These are phyloP conservation scores for Ceyx cyanopectus DNA, from an alignment of 2,113 vertebrate genomes.

Conservation along the genomic window DNA sequence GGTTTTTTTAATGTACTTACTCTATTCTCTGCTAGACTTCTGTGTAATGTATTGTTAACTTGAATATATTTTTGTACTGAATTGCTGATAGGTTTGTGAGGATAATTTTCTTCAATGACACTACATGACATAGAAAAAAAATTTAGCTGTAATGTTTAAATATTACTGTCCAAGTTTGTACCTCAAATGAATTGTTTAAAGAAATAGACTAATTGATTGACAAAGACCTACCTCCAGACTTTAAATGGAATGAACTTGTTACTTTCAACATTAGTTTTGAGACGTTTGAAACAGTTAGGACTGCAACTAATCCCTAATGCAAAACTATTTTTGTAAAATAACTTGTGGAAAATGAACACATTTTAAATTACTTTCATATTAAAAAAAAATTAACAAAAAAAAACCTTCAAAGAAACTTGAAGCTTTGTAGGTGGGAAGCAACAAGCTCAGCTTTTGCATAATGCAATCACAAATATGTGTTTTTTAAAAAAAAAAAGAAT, in stretches of 20 bases:
- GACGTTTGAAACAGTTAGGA: conserved; percentile 80
- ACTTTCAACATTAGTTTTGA: conserved; percentile 79
- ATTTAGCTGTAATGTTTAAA: conserved; percentile 82
- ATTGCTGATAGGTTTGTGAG: conserved; percentile 87
- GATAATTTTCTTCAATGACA: conserved; percentile 84
- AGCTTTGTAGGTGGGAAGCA: conserved; percentile 88
- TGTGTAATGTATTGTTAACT: conserved; percentile 89
- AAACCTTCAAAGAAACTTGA: conserved; percentile 88
- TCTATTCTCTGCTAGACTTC: conserved; percentile 84
- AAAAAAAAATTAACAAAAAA: conserved; percentile 56
- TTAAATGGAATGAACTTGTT: conserved; percentile 84
- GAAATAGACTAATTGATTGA: conserved; percentile 87
- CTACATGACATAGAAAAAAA: conserved; percentile 81
- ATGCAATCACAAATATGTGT: conserved; percentile 90
- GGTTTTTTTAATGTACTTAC: conserved; percentile 81
- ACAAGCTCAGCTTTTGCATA: conserved; percentile 89
- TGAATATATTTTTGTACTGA: conserved; percentile 93
- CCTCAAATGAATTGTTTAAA: conserved; percentile 87
- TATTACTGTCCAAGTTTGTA: conserved; percentile 88
- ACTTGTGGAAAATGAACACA: conserved; percentile 76
- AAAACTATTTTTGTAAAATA: conserved; percentile 84
- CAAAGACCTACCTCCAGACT: conserved; percentile 95
- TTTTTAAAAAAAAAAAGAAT: conserved; percentile 69
- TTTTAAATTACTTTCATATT: conserved; percentile 79
- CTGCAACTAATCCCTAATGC: conserved; percentile 84